Conservation (phyloP, 2,888 invertebrate genomes). For the Drosophila borealis region DNA sequence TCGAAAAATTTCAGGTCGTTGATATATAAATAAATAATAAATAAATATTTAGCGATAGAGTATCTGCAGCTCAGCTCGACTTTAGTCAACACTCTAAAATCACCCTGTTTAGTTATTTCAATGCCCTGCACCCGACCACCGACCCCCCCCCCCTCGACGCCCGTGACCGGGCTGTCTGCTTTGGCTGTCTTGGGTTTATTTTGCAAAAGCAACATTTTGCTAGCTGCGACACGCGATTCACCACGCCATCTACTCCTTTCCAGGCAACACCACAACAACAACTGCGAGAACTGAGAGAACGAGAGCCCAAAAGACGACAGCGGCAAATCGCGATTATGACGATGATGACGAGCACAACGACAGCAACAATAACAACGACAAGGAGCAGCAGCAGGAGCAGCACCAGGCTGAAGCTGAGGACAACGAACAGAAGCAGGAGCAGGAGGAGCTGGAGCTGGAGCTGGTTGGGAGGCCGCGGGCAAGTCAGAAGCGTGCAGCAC, state of each 20-base stretch:
- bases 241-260: conserved; percentile 61
- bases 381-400: conserved; percentile 19
- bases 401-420: conserved; percentile 9
- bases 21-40: too few species aligned
- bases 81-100: neutral
- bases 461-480: conserved; percentile 65
- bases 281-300: conserved; percentile 39
- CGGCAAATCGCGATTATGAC: conserved; percentile 78
- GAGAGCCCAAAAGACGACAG: conserved; percentile 69
- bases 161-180: conserved; percentile 17
- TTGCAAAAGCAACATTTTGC: conserved; percentile 74
- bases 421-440: conserved; percentile 8
- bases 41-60: neutral
- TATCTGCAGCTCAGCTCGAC: conserved; percentile 1
- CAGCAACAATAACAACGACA: conserved; percentile 53
- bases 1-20: too few species aligned
- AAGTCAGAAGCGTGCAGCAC: conserved; percentile 74
- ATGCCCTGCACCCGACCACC: too few species aligned
- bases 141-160: neutral
- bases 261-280: conserved; percentile 58
- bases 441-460: conserved; percentile 6
- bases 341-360: conserved; percentile 77
- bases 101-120: neutral
- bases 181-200: conserved; percentile 60
- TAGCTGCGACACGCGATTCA: conserved; percentile 71